Evolutionary conservation across 2,888 invertebrate species (phyloP).

Genomic region (Hanleya hanleyi): DNA sequence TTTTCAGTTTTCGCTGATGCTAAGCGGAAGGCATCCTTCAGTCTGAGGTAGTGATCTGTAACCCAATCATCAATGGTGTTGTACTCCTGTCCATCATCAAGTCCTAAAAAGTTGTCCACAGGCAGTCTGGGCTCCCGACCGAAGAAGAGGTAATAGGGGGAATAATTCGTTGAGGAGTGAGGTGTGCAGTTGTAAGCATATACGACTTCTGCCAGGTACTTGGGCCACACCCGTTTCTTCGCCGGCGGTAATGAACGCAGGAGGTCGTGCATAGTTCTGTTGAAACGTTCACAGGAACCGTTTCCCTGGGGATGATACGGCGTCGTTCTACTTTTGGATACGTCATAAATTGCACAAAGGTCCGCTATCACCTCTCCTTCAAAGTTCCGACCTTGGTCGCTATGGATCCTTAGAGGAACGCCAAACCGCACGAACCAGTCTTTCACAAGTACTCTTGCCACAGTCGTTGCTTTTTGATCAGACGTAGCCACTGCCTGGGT

Average conservation of each 20-base stretch:
- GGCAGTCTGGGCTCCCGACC: constrained; percentile 13
- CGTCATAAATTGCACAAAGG: constrained; percentile 6
- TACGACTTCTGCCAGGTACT: constrained; percentile 7
- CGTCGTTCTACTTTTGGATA: background rate
- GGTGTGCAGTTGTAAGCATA: constrained; percentile 8
- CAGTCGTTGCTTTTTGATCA: constrained; percentile 18
- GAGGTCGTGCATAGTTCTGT: constrained; percentile 1
- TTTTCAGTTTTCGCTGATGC: constrained; percentile 11
- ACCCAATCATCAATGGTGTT: constrained; percentile 12
- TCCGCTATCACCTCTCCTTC: constrained; percentile 11
- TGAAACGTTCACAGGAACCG: background rate
- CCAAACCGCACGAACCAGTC: constrained; percentile 23
- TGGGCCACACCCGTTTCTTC: constrained; percentile 5
- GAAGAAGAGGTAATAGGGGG: constrained; percentile 16
- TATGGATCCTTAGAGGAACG: constrained; percentile 10
- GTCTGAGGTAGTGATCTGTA: constrained; percentile 11
- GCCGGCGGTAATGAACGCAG: background rate
- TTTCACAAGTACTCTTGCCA: constrained; percentile 14
- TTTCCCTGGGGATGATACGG: constrained; percentile 17
- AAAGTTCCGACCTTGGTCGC: constrained; percentile 15
- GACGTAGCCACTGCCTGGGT: constrained; percentile 11
- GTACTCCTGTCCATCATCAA: background rate
- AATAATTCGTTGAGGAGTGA: constrained; percentile 11
- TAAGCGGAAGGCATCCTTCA: background rate
- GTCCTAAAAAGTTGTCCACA: background rate